Evolutionary conservation across 2,888 invertebrate species (phyloP), one percentile per base, ranked within the genome.

Genomic region (Neuroscelio doddi): DNA sequence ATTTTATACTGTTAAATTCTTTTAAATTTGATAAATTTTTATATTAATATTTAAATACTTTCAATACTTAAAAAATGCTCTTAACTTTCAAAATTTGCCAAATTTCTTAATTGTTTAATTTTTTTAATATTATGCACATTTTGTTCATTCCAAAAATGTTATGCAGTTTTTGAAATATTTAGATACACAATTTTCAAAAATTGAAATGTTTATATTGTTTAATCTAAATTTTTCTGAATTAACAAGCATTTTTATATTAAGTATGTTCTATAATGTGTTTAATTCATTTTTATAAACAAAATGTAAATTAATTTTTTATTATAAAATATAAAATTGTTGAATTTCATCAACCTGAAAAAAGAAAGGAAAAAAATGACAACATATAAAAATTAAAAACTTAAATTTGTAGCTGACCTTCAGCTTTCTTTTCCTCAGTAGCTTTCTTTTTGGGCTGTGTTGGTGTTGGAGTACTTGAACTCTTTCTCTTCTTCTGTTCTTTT

Each of bases 401-500:
- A 88, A 78, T 87, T 87, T 21, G 21, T 3, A 3, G 2, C 21
- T 21, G 5, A 83, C 83, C 83, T 80, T 84, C 83, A 1, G 77
- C 76, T 70, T 85, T 80, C 47, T 85, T 80, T 49, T 83, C 82
- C 30, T 80, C 78, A 0, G 74, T 34, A 7, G 66, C 68, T 65
- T 81, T 85, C 46, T 80, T 84, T 58, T 83, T 83, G 1, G 76
- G 70, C 4, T 76, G 77, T 0, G 80, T 78, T 2, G 81, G 85
- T 1, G 85, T 85, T 1, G 86, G 86, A 5, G 85, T 86, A 5
- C 82, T 71, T 0, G 82, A 76, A 32, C 85, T 85, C 80, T 86
- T 88, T 65, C 86, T 75, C 67, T 87, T 87, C 56, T 86, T 86
- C 58, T 75, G 77, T 55, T 82, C 83, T 57, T 80, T 82, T 41